A percentile compares a stretch with the other conserved stretches of the same genome.
These are phyloP conservation scores for Zaprionus kolodkinae DNA, from an alignment of 1,140 invertebrate species.

Conservation along the genomic window DNA sequence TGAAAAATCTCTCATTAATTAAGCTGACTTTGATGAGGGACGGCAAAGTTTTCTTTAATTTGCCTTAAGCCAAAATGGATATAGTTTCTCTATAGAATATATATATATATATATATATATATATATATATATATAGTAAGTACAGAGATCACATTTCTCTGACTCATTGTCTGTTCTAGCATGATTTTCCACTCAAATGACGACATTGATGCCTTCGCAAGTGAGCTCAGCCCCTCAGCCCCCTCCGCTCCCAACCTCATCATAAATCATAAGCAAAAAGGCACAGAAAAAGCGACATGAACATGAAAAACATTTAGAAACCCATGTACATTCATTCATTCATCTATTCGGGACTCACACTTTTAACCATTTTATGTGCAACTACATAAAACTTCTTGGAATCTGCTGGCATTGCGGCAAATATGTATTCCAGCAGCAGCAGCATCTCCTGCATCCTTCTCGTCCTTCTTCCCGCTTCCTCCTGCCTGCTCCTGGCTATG, in stretches of 20 bases:
- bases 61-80: constrained; percentile 17
- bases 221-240: no score
- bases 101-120: constrained; percentile 71
- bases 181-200: constrained; percentile 44
- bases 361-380: constrained; percentile 1
- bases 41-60: constrained; percentile 54
- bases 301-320: constrained; percentile 48
- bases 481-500: not conserved
- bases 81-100: constrained; percentile 28
- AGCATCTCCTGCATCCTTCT: constrained; percentile 21
- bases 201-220: constrained; percentile 21
- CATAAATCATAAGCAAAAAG: constrained; percentile 58
- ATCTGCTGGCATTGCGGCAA: constrained; percentile 66
- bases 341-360: not conserved
- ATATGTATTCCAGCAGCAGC: constrained; percentile 63
- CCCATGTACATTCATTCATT: constrained; percentile 36
- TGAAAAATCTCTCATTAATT: constrained; percentile 51
- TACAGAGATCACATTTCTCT: constrained; percentile 65
- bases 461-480: not conserved
- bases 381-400: constrained; percentile 71
- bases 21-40: constrained; percentile 78
- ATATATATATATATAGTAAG: constrained; percentile 72
- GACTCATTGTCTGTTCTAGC: constrained; percentile 21
- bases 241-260: not conserved
- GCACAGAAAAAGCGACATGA: constrained; percentile 46